Evolutionary conservation across 2,797 vertebrate species (phyloP).

Genomic region (Acanthiza pusilla): DNA sequence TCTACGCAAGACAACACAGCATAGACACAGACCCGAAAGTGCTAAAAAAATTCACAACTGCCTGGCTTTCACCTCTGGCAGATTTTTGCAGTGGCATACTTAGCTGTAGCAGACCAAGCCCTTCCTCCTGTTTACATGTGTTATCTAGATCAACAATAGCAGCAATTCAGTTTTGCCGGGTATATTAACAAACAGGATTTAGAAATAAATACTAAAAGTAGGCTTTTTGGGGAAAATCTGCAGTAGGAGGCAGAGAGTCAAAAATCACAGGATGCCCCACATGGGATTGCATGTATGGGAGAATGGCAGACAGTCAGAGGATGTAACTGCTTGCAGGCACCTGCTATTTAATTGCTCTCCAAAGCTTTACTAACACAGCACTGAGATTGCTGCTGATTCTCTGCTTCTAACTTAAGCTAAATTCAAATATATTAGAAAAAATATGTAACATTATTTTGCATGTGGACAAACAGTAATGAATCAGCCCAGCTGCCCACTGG

Average conservation of each 20-base stretch:
- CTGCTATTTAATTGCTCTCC: background rate
- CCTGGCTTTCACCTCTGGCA: background rate
- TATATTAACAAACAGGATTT: background rate
- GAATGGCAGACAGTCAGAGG: background rate
- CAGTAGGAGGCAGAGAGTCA: background rate
- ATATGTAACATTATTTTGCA: background rate
- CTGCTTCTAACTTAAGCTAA: background rate
- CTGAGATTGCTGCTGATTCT: background rate
- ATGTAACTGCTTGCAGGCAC: background rate
- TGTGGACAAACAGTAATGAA: background rate
- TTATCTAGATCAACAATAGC: background rate
- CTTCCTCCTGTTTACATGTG: background rate
- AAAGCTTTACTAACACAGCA: background rate
- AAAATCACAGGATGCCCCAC: background rate
- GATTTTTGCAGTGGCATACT: background rate
- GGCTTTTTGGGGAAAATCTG: background rate
- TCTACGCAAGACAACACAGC: background rate
- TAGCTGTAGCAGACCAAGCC: background rate
- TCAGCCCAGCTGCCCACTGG: background rate
- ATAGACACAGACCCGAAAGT: background rate
- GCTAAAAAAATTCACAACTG: background rate
- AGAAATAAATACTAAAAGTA: background rate
- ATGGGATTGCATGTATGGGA: background rate
- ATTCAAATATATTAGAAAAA: background rate
- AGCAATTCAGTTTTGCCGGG: background rate